Evolutionary conservation across 1,140 invertebrate genomes (phyloP), one percentile per base, ranked within the genome.

Genomic region (Listronotus bonariensis): DNA sequence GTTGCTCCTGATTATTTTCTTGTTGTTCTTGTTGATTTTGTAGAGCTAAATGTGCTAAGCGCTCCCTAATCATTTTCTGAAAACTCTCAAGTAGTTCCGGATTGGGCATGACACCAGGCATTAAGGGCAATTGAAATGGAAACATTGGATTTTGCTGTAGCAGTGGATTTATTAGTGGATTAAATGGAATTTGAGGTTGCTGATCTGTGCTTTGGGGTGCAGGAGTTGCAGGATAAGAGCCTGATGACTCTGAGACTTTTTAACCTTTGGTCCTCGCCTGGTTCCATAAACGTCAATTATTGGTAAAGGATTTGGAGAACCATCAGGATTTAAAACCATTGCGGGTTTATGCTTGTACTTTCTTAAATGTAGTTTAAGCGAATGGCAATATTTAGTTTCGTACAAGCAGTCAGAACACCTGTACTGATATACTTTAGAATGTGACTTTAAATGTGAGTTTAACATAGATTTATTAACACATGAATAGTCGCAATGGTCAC

Each of bases 391-490:
- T 78, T 99, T 99, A 0, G 96, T 98, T 1, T 92, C 95, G 76
- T 99, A 99, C n/a, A 87, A 88, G 77, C 98, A 99, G 74, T 97
- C 91, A 0, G 88, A 82, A 77, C 98, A 99, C 20, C 93, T 85
- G 77, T 97, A 99, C 74, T 97, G 97, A 74, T 99, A 99, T 0
- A 98, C 82, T 65, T 93, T 96, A 0, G 95, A 98, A 78, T 99
- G 98, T 0, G 94, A 97, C 77, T 99, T 99, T 72, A 98, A 86
- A 74, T 99, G 98, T 0, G 95, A 97, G 76, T 98, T 99, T 10
- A 99, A 82, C 98, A 99, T 99, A 0, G 96, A 99, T 77, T 99
- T 99, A 80, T 98, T 99, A 3, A 99, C 97, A 76, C 97, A 99
- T 0, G 88, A 87, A 74, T 98, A 98, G 11, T 85, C 84, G 79